Percentiles rank a stretch among this genome's conserved stretches.
Conservation (phyloP, 2,888 invertebrate genomes). For the Nemurella pictetii region DNA sequence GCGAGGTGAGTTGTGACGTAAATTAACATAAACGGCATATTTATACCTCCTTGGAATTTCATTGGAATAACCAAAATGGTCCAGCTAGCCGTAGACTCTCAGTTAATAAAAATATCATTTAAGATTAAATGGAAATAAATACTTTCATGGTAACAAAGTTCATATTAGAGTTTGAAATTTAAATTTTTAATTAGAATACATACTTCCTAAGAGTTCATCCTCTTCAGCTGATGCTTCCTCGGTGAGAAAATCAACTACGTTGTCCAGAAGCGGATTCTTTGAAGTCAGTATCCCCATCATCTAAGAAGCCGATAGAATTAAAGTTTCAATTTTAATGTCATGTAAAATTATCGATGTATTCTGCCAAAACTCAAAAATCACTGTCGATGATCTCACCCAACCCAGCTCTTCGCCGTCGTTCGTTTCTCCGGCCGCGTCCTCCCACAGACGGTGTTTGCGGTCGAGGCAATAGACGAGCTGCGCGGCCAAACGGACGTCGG, state of each 20-base stretch:
- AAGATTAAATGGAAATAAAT: too few species aligned
- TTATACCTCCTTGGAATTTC: too few species aligned
- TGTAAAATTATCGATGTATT: background rate
- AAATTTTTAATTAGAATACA: too few species aligned
- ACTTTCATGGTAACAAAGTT: too few species aligned
- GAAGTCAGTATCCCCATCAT: constrained; percentile 69
- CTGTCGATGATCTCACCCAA: background rate
- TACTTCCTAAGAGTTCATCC: constrained; percentile 72
- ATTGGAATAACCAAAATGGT: too few species aligned
- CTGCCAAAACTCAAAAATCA: background rate
- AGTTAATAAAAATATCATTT: too few species aligned
- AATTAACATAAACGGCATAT: too few species aligned
- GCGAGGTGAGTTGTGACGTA: too few species aligned
- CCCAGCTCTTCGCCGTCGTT: background rate
- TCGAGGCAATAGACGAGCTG: constrained; percentile 91
- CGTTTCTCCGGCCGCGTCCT: constrained; percentile 46
- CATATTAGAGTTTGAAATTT: too few species aligned
- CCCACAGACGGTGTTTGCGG: constrained; percentile 80
- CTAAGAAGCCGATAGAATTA: constrained; percentile 8
- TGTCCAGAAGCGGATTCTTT: constrained; percentile 91
- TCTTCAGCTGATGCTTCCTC: constrained; percentile 99
- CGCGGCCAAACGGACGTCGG: constrained; percentile 91
- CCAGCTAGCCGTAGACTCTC: too few species aligned
- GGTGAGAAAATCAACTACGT: constrained; percentile 96
- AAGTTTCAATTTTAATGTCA: background rate